phyloP scores from a whole-genome alignment of 2,888 invertebrate species.

The Alsophila aescularia region DNA sequence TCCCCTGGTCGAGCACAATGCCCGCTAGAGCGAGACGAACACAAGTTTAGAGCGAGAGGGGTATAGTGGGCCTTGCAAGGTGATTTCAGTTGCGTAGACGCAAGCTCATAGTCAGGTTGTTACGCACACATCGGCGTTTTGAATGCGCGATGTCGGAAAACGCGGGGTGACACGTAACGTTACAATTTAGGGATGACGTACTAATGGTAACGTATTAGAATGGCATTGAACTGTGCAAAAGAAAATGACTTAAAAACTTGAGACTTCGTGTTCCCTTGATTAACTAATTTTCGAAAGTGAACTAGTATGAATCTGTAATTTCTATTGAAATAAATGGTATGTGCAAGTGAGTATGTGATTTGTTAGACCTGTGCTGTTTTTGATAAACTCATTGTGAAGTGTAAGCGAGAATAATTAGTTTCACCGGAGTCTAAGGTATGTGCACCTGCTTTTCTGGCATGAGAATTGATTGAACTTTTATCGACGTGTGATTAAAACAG shows the following conservation, averaged over 20 bases:
- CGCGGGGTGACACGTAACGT: slow-evolving; percentile 43
- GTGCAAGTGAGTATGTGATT: slow-evolving; percentile 31
- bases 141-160: slow-evolving; percentile 63
- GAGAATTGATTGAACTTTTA: background rate
- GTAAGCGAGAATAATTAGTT: slow-evolving; percentile 32
- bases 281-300: slow-evolving; percentile 31
- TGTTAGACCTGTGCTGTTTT: slow-evolving; percentile 33
- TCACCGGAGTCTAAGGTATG: slow-evolving; percentile 35
- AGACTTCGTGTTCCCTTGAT: slow-evolving; percentile 7
- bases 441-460: slow-evolving; percentile 31
- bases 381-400: slow-evolving; percentile 31
- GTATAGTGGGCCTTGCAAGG: slow-evolving; percentile 83
- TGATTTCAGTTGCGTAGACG: slow-evolving; percentile 83
- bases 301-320: slow-evolving; percentile 24
- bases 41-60: slow-evolving; percentile 69
- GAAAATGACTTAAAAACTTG: background rate
- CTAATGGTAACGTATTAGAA: slow-evolving; percentile 36
- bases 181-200: slow-evolving; percentile 41
- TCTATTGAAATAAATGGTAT: slow-evolving; percentile 19
- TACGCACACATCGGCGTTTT: slow-evolving; percentile 65
- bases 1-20: slow-evolving; percentile 71
- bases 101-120: slow-evolving; percentile 79
- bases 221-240: slow-evolving; percentile 12
- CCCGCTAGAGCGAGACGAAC: slow-evolving; percentile 71
- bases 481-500: background rate